A percentile compares a stretch with the other conserved stretches of the same genome.
phyloP scores from a whole-genome alignment of 2,888 invertebrate species.

The Caenorhabditis sulstoni region DNA sequence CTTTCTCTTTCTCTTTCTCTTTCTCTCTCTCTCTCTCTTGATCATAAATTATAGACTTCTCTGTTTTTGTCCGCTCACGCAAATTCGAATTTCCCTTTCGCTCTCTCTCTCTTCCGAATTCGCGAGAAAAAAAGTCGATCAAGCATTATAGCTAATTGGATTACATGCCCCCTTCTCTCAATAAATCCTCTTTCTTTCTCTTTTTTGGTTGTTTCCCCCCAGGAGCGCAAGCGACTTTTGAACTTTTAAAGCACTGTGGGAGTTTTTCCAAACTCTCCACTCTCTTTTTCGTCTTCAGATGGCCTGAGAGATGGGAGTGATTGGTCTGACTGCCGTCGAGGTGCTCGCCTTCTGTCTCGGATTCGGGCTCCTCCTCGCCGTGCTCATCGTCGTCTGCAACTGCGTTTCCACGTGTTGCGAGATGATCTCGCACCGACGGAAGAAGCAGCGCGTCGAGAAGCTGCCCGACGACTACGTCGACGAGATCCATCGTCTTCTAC shows the following conservation, averaged over 20 bases:
- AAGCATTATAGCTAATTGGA: conserved; percentile 51
- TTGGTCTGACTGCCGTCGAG: conserved; percentile 59
- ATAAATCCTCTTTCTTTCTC: neutral
- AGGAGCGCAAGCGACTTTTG: conserved; percentile 12
- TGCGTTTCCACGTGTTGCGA: conserved; percentile 59
- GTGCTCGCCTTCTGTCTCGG: conserved; percentile 54
- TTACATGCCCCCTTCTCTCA: conserved; percentile 9
- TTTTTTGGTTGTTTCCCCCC: neutral
- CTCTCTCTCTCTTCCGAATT: neutral
- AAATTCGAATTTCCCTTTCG: neutral
- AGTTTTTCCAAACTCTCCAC: neutral
- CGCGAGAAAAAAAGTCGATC: conserved; percentile 33
- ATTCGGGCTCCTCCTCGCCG: conserved; percentile 43
- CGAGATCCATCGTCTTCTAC: conserved; percentile 53
- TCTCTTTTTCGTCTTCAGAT: conserved; percentile 13
- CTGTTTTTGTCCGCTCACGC: neutral
- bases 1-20: conserved; percentile 12
- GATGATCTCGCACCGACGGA: conserved; percentile 45
- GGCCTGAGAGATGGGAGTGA: conserved; percentile 54
- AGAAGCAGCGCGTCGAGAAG: conserved; percentile 49
- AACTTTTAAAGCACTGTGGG: conserved; percentile 26
- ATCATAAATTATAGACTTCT: neutral
- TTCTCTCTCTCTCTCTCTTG: conserved; percentile 16
- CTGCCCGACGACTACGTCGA: conserved; percentile 60
- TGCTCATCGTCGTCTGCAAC: conserved; percentile 55